These are phyloP conservation scores for Zoroaster sp. DNA, from an alignment of 53 echinoderm and acorn worm species.

Conservation along the genomic window DNA sequence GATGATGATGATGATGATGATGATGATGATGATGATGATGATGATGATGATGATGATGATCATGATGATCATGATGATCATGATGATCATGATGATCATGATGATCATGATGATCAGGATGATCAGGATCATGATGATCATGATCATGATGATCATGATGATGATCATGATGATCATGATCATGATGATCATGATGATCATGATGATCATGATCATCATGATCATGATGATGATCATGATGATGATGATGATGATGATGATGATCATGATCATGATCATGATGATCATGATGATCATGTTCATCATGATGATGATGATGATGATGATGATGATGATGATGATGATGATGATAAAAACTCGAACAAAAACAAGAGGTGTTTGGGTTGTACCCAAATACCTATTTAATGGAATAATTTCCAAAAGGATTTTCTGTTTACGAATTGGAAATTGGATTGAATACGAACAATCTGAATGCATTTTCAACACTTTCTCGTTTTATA, in stretches of 20 bases:
- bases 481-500: too few species aligned
- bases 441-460: too few species aligned
- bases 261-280: background rate
- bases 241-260: background rate
- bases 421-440: too few species aligned
- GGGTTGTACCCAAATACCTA: too few species aligned
- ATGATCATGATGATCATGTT: background rate
- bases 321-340: background rate
- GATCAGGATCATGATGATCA: background rate
- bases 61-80: background rate
- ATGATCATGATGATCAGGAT: background rate
- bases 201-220: background rate
- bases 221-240: background rate
- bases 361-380: too few species aligned
- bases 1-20: background rate
- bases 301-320: background rate
- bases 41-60: background rate
- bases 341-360: background rate
- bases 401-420: too few species aligned
- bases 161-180: background rate
- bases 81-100: background rate
- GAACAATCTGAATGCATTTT: too few species aligned
- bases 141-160: background rate
- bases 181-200: background rate
- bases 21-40: background rate